phyloP scores from a whole-genome alignment of 2,888 invertebrate genomes.

The Diabrotica balteata region DNA sequence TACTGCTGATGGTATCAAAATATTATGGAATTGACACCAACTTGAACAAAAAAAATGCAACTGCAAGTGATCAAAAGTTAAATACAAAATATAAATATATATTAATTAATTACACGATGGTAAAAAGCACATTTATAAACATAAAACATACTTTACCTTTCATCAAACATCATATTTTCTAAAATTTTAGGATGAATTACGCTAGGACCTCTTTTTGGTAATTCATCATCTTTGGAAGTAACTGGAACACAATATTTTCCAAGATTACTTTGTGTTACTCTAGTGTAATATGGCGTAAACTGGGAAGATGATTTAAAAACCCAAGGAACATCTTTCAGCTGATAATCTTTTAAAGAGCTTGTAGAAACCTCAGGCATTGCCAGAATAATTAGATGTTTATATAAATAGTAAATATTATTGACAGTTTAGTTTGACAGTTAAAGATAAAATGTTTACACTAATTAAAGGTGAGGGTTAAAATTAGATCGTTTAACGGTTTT shows the following conservation, averaged over 20 bases:
- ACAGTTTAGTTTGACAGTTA: too few relatives aligned
- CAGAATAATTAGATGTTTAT: too few relatives aligned
- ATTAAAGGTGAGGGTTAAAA: too few relatives aligned
- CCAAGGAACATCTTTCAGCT: conserved; percentile 47
- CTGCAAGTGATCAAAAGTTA: too few relatives aligned
- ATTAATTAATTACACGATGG: too few relatives aligned
- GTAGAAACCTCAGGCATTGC: conserved; percentile 40
- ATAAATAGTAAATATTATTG: too few relatives aligned
- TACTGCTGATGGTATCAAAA: too few relatives aligned
- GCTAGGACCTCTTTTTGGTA: conserved; percentile 52
- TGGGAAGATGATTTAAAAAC: conserved; percentile 56
- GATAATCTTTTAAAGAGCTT: conserved; percentile 56
- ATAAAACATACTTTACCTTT: conserved; percentile 43
- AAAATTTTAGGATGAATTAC: conserved; percentile 50
- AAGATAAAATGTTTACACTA: too few relatives aligned
- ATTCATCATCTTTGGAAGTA: conserved; percentile 58
- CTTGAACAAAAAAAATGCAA: too few relatives aligned
- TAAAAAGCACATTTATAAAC: not conserved
- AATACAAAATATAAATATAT: too few relatives aligned
- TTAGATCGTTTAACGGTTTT: too few relatives aligned
- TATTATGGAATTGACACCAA: too few relatives aligned
- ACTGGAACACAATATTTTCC: conserved; percentile 62
- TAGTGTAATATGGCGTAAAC: conserved; percentile 60
- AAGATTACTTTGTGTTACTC: conserved; percentile 62
- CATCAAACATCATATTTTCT: conserved; percentile 61